Percentiles rank a stretch among this genome's conserved stretches.
These are phyloP conservation scores for Lepus americanus DNA, from an alignment of 2,113 vertebrate species.

Conservation along the genomic window DNA sequence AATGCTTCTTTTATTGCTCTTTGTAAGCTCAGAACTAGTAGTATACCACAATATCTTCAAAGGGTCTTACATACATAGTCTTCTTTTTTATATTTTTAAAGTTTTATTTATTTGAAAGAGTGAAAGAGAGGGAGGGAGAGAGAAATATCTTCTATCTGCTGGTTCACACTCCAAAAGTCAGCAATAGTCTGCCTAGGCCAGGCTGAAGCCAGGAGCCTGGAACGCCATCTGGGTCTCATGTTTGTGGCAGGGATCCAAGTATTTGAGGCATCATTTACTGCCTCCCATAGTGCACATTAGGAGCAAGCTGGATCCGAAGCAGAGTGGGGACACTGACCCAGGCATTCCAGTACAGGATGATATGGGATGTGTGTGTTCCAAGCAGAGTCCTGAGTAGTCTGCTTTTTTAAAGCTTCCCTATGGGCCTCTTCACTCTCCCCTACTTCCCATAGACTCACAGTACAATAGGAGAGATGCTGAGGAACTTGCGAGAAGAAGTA, in stretches of 20 bases:
- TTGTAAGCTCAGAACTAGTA: slow-evolving; percentile 23
- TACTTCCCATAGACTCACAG: slow-evolving; percentile 89
- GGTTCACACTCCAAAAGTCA: no score
- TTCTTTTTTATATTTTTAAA: neutral
- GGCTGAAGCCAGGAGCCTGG: no score
- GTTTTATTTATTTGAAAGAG: neutral
- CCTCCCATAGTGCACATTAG: no score
- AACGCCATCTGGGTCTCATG: no score
- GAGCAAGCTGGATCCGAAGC: no score
- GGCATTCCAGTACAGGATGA: no score
- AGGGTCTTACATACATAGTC: neutral
- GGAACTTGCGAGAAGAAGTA: slow-evolving; percentile 96
- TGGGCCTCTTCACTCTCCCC: neutral
- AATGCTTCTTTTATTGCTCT: slow-evolving; percentile 56
- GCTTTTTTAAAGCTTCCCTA: slow-evolving; percentile 24
- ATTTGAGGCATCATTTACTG: no score
- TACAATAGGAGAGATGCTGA: slow-evolving; percentile 95
- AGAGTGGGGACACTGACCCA: no score
- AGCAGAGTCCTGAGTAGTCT: neutral
- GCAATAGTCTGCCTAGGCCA: no score
- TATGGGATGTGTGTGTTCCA: neutral
- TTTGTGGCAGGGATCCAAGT: no score
- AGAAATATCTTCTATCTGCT: no score
- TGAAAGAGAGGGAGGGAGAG: neutral
- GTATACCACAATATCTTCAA: neutral